Conservation (phyloP, 2,888 invertebrate genomes). For the Hirtodrosophila trivittata region DNA sequence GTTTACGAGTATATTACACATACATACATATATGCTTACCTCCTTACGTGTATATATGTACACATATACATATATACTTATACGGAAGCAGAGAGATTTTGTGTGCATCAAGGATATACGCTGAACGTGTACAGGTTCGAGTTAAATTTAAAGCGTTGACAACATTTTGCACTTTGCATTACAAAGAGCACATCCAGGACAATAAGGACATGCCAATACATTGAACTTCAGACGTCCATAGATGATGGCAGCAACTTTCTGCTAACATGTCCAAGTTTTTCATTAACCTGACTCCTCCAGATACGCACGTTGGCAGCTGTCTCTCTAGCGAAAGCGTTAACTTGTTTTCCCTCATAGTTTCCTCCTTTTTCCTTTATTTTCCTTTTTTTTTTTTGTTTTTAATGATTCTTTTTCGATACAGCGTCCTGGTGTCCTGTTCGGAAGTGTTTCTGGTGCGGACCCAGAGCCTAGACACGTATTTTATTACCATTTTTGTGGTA, state of each 20-base stretch:
- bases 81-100: constrained; percentile 2
- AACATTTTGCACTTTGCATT: constrained; percentile 63
- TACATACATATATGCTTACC: not conserved
- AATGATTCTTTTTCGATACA: constrained; percentile 36
- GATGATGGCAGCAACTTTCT: constrained; percentile 42
- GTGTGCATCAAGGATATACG: not conserved
- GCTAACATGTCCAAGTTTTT: constrained; percentile 66
- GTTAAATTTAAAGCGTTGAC: constrained; percentile 54
- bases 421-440: constrained; percentile 17
- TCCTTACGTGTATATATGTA: not conserved
- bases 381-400: constrained; percentile 23
- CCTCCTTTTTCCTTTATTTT: constrained; percentile 3
- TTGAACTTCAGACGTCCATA: constrained; percentile 16
- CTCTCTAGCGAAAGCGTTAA: constrained; percentile 52
- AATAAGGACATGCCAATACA: constrained; percentile 4
- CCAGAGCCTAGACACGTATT: constrained; percentile 37
- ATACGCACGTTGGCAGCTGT: constrained; percentile 61
- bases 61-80: not conserved
- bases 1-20: not conserved
- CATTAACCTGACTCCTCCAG: constrained; percentile 74
- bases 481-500: constrained; percentile 67
- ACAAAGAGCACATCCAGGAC: constrained; percentile 29
- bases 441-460: constrained; percentile 23
- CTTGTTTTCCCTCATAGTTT: constrained; percentile 32
- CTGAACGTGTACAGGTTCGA: constrained; percentile 1